Evolutionary conservation across 2,113 vertebrate genomes (phyloP), one percentile per base, ranked within the genome.

Genomic region (Hirundichthys speculiger): DNA sequence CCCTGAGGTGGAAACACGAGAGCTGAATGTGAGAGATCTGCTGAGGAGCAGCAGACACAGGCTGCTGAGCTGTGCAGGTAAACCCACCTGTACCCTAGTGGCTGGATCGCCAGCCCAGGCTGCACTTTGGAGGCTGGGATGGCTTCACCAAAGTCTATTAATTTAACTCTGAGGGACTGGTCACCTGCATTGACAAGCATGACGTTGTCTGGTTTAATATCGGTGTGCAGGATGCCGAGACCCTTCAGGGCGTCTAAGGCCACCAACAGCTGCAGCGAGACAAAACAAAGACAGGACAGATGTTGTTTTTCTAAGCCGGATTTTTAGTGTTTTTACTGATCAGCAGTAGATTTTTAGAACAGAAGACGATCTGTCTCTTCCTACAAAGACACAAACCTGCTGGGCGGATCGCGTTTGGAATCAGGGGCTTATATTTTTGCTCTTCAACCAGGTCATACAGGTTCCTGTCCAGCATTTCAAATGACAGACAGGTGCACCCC

Each of bases 141-240:
- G 1, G 77, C 50, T 12, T 5, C 0, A 0, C 61, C 19, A 1
- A 62, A 70, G 51, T 75, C 77, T 9, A 66, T 70, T 4, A 80
- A 10, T 62, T 75, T 74, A 1, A 74, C 8, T 4, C 40, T 65
- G 2, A 51, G 4, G 0, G n/a, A n/a, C n/a, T n/a, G n/a, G n/a
- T 56, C n/a, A n/a, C 50, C 39, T n/a, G 2, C 3, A 2, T 22
- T 52, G 9, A 61, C 59, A 34, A 70, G 5, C 71, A 80, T 66
- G 1, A 80, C 2, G 3, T 75, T 67, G 47, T 80, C 67, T 0
- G 57, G 71, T 41, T 71, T 75, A 11, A 80, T 62, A 13, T 67
- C 62, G 0, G 42, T 45, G 8, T 80, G 57, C 30, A 80, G 4
- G 16, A 80, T 24, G 25, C 42, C n/a, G 1, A 66, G n/a, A n/a